Base-by-base conservation (phyloP, 2,113 vertebrate genomes). In the Seriola dumerili region DNA sequence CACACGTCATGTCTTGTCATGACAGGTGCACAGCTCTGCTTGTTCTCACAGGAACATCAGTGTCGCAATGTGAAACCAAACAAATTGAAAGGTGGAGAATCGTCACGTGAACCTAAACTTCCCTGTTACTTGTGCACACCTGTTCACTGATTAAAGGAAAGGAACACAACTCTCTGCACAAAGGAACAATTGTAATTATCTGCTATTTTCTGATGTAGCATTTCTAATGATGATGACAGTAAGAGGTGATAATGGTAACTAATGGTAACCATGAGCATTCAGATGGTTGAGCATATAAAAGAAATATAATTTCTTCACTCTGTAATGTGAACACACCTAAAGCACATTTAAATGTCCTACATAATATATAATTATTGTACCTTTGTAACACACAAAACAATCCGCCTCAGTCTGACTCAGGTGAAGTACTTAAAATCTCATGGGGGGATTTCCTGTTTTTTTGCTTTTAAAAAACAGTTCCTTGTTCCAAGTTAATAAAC, bases 31-130 rank as follows among this genome's bases (percentile, higher is more conserved):
- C 10, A 72, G 1, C 42, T n/a, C 14, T 17, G 69, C 72, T 1
- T 72, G 80, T 65, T 57, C 17, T 44, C 5, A 70, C 59, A 65
- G 42, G 57, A 72, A 42, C 25, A 16, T 17, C 3, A 7, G 50
- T 78, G 77, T 57, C 8, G 12, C 40, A 6, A 23, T 40, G 63
- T 34, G 48, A 72, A 81, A 73, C 11, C 4, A 84, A 84, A 78
- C 29, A 29, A 29, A 29, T 2, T 29, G 55, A 17, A 52, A 34
- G 14, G 5, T 2, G 66, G 25, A 76, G 21, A 62, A 29, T 36
- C 65, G 62, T 52, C 36, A 59, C 16, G 46, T 55, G 11, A 85
- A 40, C 21, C 34, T 25, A 5, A 48, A 72, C 13, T 6, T 50
- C 6, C 57, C 46, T 59, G 5, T 19, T 46, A 72, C 73, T 57